Evolutionary conservation across 2,888 invertebrate genomes (phyloP).

Genomic region (Hyposoter didymator): DNA sequence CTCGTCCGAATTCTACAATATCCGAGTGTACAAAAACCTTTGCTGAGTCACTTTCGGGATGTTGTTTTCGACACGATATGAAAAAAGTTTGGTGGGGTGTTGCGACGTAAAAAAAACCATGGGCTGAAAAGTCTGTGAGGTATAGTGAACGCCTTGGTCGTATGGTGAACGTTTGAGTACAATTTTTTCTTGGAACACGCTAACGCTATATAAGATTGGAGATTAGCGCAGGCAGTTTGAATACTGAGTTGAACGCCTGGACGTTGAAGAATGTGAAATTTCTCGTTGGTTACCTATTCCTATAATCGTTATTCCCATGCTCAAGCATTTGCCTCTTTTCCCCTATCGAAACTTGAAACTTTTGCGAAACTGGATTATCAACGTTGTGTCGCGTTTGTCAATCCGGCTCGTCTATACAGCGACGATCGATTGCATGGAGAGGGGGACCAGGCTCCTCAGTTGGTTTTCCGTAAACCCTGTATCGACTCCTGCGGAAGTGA

Average conservation of each 20-base stretch:
- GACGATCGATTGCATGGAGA: no score
- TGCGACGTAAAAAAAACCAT: not conserved
- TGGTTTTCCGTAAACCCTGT: slow-evolving; percentile 42
- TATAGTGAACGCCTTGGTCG: no score
- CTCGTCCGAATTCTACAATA: not conserved
- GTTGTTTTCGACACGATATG: not conserved
- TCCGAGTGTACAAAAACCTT: no score
- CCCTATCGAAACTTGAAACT: no score
- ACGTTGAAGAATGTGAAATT: not conserved
- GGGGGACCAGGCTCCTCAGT: not conserved
- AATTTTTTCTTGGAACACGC: not conserved
- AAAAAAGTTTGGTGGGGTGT: not conserved
- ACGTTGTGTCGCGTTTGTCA: no score
- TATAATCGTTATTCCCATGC: not conserved
- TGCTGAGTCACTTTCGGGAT: not conserved
- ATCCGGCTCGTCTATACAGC: no score
- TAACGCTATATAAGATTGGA: not conserved
- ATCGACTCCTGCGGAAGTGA: slow-evolving; percentile 55
- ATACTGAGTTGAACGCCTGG: not conserved
- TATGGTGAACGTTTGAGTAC: not conserved
- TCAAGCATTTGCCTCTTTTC: no score
- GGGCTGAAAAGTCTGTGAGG: not conserved
- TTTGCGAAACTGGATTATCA: no score
- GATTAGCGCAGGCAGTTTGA: not conserved
- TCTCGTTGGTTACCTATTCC: not conserved